Evolutionary conservation across 30 jellyfish, hydroid and myxozoan species (phyloP).

Genomic region (Morbakka virulenta): DNA sequence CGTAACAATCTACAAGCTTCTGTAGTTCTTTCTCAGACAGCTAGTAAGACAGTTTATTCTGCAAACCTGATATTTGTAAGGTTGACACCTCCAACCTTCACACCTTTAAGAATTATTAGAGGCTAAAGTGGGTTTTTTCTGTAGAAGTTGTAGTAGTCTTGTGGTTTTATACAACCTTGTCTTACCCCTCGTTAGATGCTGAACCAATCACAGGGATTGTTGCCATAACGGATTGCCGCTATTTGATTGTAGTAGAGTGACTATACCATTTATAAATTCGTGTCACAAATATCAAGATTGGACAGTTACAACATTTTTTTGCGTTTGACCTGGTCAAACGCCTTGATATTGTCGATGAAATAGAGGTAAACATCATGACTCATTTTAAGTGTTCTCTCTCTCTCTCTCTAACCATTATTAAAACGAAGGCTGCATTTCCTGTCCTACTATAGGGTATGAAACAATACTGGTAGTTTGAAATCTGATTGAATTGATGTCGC

Average conservation of each 20-base stretch:
- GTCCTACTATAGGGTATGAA: too few species aligned
- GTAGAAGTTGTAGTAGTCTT: background rate
- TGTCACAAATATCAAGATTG: background rate
- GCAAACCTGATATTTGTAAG: background rate
- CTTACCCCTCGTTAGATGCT: too few species aligned
- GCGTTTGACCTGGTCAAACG: too few species aligned
- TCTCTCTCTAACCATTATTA: too few species aligned
- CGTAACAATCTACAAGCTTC: background rate
- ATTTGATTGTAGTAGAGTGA: background rate
- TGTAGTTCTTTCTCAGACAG: background rate
- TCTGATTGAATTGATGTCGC: background rate
- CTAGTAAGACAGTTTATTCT: background rate
- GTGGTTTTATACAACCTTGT: background rate
- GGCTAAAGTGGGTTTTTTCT: background rate
- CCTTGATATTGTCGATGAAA: too few species aligned
- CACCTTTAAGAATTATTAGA: background rate
- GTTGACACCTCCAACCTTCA: background rate
- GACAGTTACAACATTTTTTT: too few species aligned
- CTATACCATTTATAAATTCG: background rate
- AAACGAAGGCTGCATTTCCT: too few species aligned
- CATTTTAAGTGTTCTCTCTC: too few species aligned
- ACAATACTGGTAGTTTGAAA: too few species aligned
- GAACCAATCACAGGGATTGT: background rate
- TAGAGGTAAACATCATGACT: too few species aligned
- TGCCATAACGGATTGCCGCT: background rate